Percentiles rank a stretch among this genome's conserved stretches.
phyloP scores from a whole-genome alignment of 2,888 invertebrate species.

The Aleiodes alternator region DNA sequence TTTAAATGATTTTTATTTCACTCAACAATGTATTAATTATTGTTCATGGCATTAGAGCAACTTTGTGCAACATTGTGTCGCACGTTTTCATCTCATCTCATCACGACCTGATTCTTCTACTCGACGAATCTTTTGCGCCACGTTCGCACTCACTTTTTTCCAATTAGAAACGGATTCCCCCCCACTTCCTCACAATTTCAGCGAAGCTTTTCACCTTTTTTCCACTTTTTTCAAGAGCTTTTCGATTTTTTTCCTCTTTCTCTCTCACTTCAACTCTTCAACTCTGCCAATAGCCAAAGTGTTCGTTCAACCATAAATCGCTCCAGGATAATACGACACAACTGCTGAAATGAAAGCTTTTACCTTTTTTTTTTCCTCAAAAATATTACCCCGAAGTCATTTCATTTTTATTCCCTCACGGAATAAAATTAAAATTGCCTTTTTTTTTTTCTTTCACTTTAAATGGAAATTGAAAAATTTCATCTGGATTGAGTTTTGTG shows the following conservation, averaged over 20 bases:
- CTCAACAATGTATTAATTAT: conserved; percentile 12
- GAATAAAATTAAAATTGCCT: conserved; percentile 3
- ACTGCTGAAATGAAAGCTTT: background rate
- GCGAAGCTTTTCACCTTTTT: background rate
- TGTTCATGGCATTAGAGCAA: background rate
- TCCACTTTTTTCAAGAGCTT: background rate
- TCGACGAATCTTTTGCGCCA: too few species aligned
- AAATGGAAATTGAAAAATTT: background rate
- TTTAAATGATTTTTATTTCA: conserved; percentile 16
- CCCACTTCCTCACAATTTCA: background rate
- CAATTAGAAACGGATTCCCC: conserved; percentile 34
- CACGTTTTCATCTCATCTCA: background rate
- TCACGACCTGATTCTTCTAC: too few species aligned
- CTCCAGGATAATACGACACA: background rate
- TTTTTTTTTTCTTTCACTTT: background rate
- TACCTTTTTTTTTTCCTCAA: background rate
- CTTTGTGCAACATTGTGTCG: too few species aligned
- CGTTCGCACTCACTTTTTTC: conserved; percentile 22
- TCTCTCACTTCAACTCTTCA: background rate
- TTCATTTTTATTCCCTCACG: conserved; percentile 3
- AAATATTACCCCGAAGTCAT: background rate
- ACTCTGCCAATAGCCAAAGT: background rate
- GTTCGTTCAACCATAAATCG: conserved; percentile 7
- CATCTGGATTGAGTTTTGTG: too few species aligned
- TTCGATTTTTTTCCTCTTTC: conserved; percentile 3